Base-by-base conservation (phyloP, 53 echinoderm and acorn worm genomes). In the Zoroaster sp. region DNA sequence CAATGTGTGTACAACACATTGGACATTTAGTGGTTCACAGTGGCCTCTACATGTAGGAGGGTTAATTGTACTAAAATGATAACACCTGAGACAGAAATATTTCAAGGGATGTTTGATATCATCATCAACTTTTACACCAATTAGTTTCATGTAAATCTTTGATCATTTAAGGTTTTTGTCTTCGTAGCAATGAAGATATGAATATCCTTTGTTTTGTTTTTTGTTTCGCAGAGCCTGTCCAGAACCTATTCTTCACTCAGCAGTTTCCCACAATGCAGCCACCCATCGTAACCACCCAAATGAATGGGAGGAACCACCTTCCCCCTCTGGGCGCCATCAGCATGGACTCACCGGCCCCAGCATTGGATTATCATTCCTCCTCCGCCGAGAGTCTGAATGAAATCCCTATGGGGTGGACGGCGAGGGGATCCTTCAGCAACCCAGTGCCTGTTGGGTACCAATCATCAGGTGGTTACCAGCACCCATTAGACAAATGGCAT, bases 381-480 rank as follows among this genome's bases (percentile, higher is more conserved):
- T 93, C 95, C 32, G 98, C 98, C 12, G 98, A 98, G 46, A 94
- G 94, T 10, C 91, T 98, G 10, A 85, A 91, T 40, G 98, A 98
- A 71, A 90, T 98, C 51, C 91, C 96, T 0, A 15, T 93, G 4
- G 92, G 72, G 36, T 69, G 47, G 3, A 6, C 38, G 21, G 8
- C 35, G 14, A 69, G 39, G 36, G 69, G 79, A n/a, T 79, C 78
- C 78, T 54, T 78, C 55, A 75, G 75, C 46, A 39, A 65, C 30
- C 80, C 66, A 15, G 30, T 39, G 40, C 63, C 18, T 59, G 39
- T 15, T 5, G 72, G 74, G n/a, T 37, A 87, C 47, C 73, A 52
- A 38, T 3, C 23, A 52, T 28, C 11, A 15, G 23, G 20, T 10
- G 15, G 46, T 21, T 69, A 88, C 51, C 47, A 47, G 14, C 78